Evolutionary conservation across 2,888 invertebrate species (phyloP).

Genomic region (Drosophila mulleri): DNA sequence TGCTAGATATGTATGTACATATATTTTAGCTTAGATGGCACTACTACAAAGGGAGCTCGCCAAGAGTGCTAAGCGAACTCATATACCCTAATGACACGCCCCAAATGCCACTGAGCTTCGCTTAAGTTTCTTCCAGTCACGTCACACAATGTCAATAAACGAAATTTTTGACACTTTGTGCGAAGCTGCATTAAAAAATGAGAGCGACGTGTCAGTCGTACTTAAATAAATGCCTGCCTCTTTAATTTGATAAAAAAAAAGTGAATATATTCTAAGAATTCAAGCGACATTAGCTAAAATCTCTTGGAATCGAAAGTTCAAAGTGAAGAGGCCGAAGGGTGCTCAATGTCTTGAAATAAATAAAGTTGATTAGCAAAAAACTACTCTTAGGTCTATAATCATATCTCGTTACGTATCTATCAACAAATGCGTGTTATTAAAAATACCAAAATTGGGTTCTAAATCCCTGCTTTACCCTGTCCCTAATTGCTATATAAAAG

Average conservation of each 20-base stretch:
- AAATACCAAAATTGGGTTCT: neutral
- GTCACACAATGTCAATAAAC: conserved; percentile 11
- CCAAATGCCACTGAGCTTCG: neutral
- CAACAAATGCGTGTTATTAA: neutral
- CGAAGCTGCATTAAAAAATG: conserved; percentile 7
- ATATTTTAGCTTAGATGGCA: too few relatives aligned
- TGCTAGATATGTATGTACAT: too few relatives aligned
- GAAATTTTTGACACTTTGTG: conserved; percentile 3
- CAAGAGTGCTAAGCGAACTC: neutral
- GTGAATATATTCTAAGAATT: neutral
- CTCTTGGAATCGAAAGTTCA: neutral
- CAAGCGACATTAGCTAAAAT: neutral
- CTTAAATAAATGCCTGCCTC: neutral
- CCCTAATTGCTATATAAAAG: neutral
- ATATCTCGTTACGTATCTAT: too few relatives aligned
- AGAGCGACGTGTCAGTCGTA: neutral
- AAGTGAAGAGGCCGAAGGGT: neutral
- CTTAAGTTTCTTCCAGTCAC: neutral
- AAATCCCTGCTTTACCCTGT: neutral
- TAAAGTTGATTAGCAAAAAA: neutral
- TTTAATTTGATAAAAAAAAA: neutral
- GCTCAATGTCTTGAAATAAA: neutral
- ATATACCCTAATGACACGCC: neutral
- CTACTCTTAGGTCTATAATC: neutral
- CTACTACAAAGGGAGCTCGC: neutral